Conservation (phyloP, 2,888 invertebrate genomes). For the Podabrus alpinus region DNA sequence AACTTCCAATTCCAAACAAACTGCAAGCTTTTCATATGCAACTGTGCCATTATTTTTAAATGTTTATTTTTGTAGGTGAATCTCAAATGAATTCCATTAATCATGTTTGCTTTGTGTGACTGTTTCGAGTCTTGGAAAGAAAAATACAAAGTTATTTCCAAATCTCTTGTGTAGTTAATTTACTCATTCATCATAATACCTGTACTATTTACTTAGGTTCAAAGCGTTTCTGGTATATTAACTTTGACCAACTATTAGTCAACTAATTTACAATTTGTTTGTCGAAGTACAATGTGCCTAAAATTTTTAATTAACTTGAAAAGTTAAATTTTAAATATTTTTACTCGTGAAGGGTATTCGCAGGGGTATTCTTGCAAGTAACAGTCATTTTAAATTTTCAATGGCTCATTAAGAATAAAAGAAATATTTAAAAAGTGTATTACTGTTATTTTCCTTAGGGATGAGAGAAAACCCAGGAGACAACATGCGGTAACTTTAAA, state of each 20-base stretch:
- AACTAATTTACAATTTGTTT: background rate
- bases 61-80: background rate
- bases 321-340: background rate
- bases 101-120: background rate
- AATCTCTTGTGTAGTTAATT: background rate
- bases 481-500: constrained; percentile 22
- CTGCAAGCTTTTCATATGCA: background rate
- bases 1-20: background rate
- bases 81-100: background rate
- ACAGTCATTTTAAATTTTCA: background rate
- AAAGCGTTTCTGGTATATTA: background rate
- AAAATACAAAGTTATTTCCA: background rate
- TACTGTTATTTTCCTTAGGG: background rate
- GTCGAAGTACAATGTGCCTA: background rate
- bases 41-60: background rate
- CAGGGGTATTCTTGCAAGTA: background rate
- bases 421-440: background rate
- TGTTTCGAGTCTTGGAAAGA: background rate
- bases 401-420: background rate
- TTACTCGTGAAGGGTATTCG: background rate
- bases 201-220: background rate
- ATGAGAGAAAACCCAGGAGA: constrained; percentile 17
- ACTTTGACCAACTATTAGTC: background rate
- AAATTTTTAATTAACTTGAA: background rate
- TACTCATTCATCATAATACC: background rate